Conservation (phyloP, 2,888 invertebrate species). For the Tanypteryx hageni region DNA sequence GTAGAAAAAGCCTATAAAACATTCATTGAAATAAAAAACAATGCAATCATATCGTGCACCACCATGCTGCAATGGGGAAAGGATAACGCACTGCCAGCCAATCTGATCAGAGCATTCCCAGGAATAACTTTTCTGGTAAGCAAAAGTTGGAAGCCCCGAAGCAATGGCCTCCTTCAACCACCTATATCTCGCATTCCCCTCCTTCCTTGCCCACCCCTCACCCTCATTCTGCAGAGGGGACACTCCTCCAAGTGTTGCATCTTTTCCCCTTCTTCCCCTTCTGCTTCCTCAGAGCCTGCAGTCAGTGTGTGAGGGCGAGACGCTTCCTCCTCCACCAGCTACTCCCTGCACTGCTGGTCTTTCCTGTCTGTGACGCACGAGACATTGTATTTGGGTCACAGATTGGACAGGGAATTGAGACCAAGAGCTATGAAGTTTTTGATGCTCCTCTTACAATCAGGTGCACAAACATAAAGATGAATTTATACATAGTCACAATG, state of each 20-base stretch:
- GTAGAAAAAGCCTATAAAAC: slow-evolving; percentile 45
- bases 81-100: slow-evolving; percentile 14
- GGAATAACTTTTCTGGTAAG: slow-evolving; percentile 14
- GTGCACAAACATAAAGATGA: not conserved
- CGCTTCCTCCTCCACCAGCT: slow-evolving; percentile 58
- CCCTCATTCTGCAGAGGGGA: slow-evolving; percentile 34
- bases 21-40: slow-evolving; percentile 48
- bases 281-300: slow-evolving; percentile 58
- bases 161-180: slow-evolving; percentile 29
- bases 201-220: slow-evolving; percentile 37
- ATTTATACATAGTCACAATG: not conserved
- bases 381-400: not conserved
- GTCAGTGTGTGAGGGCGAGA: slow-evolving; percentile 52
- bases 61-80: slow-evolving; percentile 14
- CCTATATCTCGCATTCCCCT: slow-evolving; percentile 1
- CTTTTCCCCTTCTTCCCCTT: slow-evolving; percentile 48
- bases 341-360: slow-evolving; percentile 27
- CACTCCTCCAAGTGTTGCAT: slow-evolving; percentile 14
- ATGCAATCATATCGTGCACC: slow-evolving; percentile 42
- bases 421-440: not conserved
- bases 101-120: slow-evolving; percentile 34
- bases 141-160: not conserved
- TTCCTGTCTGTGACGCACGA: slow-evolving; percentile 50
- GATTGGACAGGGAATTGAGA: not conserved
- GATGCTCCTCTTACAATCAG: not conserved